These are phyloP conservation scores for Trachelus troglodyta DNA, from an alignment of 2,888 invertebrate species.

Conservation along the genomic window DNA sequence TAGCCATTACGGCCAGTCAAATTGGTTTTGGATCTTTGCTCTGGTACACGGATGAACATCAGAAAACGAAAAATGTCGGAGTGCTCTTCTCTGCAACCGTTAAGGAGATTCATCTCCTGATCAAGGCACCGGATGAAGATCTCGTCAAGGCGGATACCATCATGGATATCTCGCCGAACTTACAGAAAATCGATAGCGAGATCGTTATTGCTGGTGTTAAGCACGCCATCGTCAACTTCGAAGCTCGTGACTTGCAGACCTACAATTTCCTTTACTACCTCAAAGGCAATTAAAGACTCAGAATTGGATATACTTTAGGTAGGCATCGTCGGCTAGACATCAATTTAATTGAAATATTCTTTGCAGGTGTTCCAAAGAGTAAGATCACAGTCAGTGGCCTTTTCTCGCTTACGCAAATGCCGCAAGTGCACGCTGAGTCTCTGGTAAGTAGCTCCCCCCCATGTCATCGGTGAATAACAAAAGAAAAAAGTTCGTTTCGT, in stretches of 20 bases:
- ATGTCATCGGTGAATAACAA: background rate
- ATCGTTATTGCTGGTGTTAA: constrained; percentile 69
- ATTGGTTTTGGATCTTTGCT: constrained; percentile 54
- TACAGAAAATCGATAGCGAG: constrained; percentile 69
- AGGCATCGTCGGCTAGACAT: background rate
- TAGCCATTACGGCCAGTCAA: constrained; percentile 51
- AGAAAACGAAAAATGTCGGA: constrained; percentile 54
- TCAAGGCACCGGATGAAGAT: constrained; percentile 67
- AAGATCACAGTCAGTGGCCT: constrained; percentile 71
- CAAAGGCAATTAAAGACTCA: constrained; percentile 66
- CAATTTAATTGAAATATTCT: constrained; percentile 11
- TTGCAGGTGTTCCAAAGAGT: constrained; percentile 65
- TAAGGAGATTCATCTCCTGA: constrained; percentile 40
- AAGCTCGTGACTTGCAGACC: constrained; percentile 71
- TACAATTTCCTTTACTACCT: constrained; percentile 70
- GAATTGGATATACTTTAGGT: background rate
- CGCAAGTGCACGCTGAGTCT: constrained; percentile 72
- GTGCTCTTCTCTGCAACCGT: constrained; percentile 37
- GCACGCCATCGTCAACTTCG: constrained; percentile 66
- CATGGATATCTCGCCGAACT: constrained; percentile 67
- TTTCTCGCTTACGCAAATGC: constrained; percentile 72
- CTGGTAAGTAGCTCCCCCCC: constrained; percentile 65
- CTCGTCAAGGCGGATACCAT: constrained; percentile 69
- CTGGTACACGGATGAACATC: constrained; percentile 62
- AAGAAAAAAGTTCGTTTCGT: background rate